Evolutionary conservation across 2,888 invertebrate species (phyloP), one percentile per base, ranked within the genome.

Genomic region (Lumbricus terrestris): DNA sequence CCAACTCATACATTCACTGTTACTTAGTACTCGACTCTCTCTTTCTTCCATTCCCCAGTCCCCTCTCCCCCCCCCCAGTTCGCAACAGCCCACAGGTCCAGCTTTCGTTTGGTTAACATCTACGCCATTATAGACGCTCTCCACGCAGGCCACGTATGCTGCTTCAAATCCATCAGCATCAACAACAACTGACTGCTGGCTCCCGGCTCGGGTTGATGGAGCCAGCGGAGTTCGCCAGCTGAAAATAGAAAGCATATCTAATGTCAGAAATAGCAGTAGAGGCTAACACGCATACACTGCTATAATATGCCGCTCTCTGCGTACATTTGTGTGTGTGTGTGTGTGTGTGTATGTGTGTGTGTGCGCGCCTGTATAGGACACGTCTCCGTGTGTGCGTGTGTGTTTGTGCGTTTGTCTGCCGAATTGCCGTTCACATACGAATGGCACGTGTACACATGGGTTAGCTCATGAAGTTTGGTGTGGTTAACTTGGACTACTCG

Each of bases 181-280:
- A 69, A 13, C 69, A 69, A 13, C 69, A 69, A 69, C 69, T 69
- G 8, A 11, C 40, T 40, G 23, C 47, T 47, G 47, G 47, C 47
- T 38, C 38, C 38, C 18, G 47, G 47, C 47, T 47, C n/a, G 40
- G n/a, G 29, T n/a, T 69, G 69, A 69, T 69, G 69, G n/a, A 69
- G 69, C 69, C 69, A 69, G 29, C 29, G 69, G 29, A 85, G 23
- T 34, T 85, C 85, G 85, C 4, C 37, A 8, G 34, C 85, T 85
- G 85, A 85, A 85, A 85, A 85, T 85, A 85, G 85, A 85, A 85
- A 34, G 37, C 85, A 85, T 85, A 85, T 85, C 85, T 34, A 33
- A 85, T 85, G 85, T 85, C 85, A 85, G 85, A 85, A 85, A 37
- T 85, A 37, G 37, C 37, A 85, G 35, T 33, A 35, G 37, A 11